Evolutionary conservation across 2,888 invertebrate species (phyloP), one percentile per base, ranked within the genome.

Genomic region (Thymelicus acteon): DNA sequence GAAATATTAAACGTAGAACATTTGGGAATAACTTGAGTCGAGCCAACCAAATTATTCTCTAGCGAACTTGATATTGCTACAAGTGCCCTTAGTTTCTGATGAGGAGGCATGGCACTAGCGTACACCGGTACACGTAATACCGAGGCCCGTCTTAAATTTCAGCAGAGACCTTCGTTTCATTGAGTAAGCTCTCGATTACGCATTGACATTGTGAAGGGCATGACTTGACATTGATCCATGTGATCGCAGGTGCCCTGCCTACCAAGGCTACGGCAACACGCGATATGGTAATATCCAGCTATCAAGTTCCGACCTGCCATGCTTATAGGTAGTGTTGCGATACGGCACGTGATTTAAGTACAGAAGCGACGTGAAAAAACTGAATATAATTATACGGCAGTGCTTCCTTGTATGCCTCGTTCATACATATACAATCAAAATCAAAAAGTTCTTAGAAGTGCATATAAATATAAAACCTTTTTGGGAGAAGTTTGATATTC

Each of bases 211-310:
- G 54, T 13, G 61, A 66, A 67, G 71, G 67, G 62, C 62, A 40
- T 19, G 62, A 62, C 71, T 71, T 71, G 67, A 71, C 71, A 71
- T 71, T 71, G 67, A 61, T 52, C 24, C 54, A 48, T 48, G 52
- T 12, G n/a, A 13, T 57, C 31, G 31, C 49, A 19, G 48, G 19
- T 15, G 31, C 44, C 31, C 58, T 66, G 54, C 44, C 52, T 62
- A 60, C 60, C 71, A 67, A 67, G 57, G 48, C 54, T 62, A 49
- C 44, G 61, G 8, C 54, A 44, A 31, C 71, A 71, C 71, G 71
- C 71, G 61, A 71, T 71, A 67, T 71, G 66, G 66, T 71, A 66
- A 71, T 52, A 52, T 71, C 8, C 66, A n/a, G 57, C n/a, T 60
- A 58, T 58, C 58, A 40, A 52, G 58, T 66, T 66, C 60, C 49